Percentiles rank a stretch among this genome's conserved stretches.
Evolutionary conservation across 2,113 vertebrate genomes (phyloP).

Genomic region (Hippocampus barbouri): DNA sequence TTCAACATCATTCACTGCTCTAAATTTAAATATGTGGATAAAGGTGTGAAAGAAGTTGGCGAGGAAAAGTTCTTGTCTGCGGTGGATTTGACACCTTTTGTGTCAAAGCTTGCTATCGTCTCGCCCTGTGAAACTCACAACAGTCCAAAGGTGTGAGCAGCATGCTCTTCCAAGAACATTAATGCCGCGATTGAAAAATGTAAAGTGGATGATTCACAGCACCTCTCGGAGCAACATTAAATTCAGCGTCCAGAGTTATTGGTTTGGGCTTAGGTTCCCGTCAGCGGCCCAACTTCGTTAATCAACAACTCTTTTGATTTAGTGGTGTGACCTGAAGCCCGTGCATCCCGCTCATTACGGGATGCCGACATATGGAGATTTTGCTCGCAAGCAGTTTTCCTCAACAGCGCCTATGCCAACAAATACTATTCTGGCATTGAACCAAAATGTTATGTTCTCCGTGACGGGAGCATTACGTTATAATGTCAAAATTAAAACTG

Average conservation of each 20-base stretch:
- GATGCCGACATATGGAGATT: conserved; percentile 4
- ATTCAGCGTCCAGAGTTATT: conserved; percentile 1
- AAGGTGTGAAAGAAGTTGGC: neutral
- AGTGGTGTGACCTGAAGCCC: neutral
- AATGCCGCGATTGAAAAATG: neutral
- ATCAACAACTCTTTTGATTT: conserved; percentile 5
- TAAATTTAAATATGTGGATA: neutral
- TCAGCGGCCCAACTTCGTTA: neutral
- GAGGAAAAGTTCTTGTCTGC: neutral
- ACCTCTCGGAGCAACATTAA: neutral
- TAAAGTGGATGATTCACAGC: neutral
- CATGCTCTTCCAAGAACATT: neutral
- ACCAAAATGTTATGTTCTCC: neutral
- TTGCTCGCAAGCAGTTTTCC: neutral
- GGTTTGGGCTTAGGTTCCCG: neutral
- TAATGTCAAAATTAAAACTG: neutral
- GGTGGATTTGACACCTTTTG: neutral
- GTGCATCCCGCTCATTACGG: neutral
- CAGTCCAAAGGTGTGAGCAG: neutral
- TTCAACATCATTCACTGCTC: neutral
- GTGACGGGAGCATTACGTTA: neutral
- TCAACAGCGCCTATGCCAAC: neutral
- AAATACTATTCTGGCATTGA: neutral
- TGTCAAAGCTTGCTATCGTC: neutral
- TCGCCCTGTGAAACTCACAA: neutral